phyloP scores from a whole-genome alignment of 2,888 invertebrate species.

The Eupelmus urozonus region DNA sequence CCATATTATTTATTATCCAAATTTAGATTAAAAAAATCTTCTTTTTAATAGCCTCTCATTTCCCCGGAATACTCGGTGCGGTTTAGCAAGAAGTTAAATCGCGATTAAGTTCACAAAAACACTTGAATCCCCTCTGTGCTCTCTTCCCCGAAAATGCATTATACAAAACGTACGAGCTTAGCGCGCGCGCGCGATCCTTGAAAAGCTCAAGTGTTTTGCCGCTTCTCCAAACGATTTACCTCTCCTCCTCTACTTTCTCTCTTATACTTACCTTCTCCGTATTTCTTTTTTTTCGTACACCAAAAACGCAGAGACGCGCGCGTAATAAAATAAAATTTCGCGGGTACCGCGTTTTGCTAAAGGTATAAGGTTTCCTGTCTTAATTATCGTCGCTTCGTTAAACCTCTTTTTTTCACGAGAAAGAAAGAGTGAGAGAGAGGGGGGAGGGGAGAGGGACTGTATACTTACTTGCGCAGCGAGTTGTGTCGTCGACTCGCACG shows the following conservation, averaged over 20 bases:
- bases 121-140: background rate
- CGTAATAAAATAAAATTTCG: conserved; percentile 47
- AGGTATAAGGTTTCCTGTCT: conserved; percentile 65
- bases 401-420: conserved; percentile 51
- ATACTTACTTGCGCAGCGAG: conserved; percentile 47
- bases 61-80: conserved; percentile 6
- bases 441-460: no score
- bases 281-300: background rate
- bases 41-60: conserved; percentile 14
- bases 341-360: conserved; percentile 20
- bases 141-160: background rate
- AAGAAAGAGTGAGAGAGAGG: background rate
- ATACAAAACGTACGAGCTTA: background rate
- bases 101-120: conserved; percentile 25
- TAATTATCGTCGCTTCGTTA: conserved; percentile 69
- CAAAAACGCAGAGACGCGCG: background rate
- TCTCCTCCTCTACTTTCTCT: background rate
- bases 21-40: background rate
- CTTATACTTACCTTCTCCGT: background rate
- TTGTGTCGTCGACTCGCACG: conserved; percentile 4
- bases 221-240: background rate
- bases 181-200: background rate
- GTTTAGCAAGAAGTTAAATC: conserved; percentile 24
- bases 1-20: no score
- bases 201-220: conserved; percentile 2